phyloP scores from a whole-genome alignment of 2,113 vertebrate species.

The Rhagologus leucostigma region DNA sequence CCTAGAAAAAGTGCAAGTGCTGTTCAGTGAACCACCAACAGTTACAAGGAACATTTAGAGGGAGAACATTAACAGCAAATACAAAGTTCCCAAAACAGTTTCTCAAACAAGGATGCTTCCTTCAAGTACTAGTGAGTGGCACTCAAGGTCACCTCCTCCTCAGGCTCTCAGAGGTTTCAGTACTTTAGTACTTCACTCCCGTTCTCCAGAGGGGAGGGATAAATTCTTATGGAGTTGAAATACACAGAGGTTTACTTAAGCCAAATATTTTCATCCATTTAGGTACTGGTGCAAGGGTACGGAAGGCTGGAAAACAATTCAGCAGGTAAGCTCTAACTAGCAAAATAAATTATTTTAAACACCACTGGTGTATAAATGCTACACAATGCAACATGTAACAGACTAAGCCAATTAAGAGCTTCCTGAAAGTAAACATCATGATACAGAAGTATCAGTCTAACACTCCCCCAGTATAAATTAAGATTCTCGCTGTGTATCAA shows the following conservation, averaged over 20 bases:
- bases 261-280: not conserved
- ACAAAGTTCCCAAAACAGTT: not conserved
- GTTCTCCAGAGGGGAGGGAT: accelerated
- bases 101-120: not conserved
- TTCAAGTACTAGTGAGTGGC: not conserved
- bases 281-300: not conserved
- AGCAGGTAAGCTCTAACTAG: not conserved
- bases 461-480: not conserved
- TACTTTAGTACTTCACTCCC: not conserved
- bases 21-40: not conserved
- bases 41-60: not conserved
- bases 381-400: not conserved
- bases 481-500: not conserved
- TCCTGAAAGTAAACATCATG: not conserved
- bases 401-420: not conserved
- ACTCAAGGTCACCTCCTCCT: not conserved
- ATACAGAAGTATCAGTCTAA: not conserved
- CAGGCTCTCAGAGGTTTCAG: not conserved
- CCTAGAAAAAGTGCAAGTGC: not conserved
- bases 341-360: not conserved
- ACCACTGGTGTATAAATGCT: not conserved
- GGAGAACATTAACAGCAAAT: not conserved
- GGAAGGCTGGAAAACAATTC: not conserved
- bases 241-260: not conserved
- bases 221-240: not conserved